phyloP scores from a whole-genome alignment of 2,888 invertebrate genomes.

The Mesorhabditis belari region DNA sequence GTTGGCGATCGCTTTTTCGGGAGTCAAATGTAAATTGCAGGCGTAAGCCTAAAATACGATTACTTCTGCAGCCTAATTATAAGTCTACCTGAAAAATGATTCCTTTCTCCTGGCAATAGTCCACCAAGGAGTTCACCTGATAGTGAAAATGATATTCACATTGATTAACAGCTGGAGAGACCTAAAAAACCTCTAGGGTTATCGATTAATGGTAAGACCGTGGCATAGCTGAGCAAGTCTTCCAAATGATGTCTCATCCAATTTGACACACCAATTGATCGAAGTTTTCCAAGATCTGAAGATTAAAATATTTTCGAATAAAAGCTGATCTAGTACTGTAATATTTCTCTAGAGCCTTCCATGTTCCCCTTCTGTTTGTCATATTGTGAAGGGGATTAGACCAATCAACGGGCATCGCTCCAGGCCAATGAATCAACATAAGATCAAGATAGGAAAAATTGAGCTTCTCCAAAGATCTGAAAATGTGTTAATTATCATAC shows the following conservation, averaged over 20 bases:
- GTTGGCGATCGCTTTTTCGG: too few species aligned
- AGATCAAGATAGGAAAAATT: not conserved
- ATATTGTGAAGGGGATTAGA: not conserved
- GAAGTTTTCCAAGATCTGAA: constrained; percentile 56
- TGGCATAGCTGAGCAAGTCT: constrained; percentile 58
- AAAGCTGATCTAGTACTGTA: not conserved
- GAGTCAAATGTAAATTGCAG: not conserved
- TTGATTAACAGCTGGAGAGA: constrained; percentile 65
- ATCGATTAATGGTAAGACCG: constrained; percentile 49
- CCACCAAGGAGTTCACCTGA: constrained; percentile 62
- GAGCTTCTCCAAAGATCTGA: not conserved
- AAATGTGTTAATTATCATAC: not conserved
- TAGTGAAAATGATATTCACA: constrained; percentile 74
- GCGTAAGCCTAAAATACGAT: not conserved
- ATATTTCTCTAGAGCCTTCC: not conserved
- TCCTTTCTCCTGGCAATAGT: constrained; percentile 63
- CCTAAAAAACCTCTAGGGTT: not conserved
- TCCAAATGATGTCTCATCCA: constrained; percentile 66
- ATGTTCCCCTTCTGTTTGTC: not conserved
- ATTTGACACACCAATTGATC: constrained; percentile 74
- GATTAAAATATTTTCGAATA: not conserved
- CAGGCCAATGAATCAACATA: not conserved
- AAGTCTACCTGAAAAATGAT: constrained; percentile 73
- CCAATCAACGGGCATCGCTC: not conserved
- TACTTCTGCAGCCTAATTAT: too few species aligned